Evolutionary conservation across 2,797 vertebrate genomes (phyloP).

Genomic region (Pteronotus mesoamericanus): DNA sequence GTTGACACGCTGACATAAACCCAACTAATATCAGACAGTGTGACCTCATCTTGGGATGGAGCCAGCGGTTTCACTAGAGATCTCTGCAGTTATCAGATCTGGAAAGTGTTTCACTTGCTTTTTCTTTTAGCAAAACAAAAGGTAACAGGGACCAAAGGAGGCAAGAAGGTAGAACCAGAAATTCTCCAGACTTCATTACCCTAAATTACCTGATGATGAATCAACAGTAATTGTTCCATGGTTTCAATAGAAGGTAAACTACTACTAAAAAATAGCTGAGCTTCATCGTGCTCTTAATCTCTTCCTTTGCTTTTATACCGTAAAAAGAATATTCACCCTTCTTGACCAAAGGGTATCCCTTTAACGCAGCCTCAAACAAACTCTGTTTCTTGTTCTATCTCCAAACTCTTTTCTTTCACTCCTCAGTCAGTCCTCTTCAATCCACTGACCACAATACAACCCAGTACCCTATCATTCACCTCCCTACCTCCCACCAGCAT

Average conservation of each 20-base stretch:
- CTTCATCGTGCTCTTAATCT: neutral
- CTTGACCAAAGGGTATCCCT: neutral
- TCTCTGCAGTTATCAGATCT: slow-evolving; percentile 78
- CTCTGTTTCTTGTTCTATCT: neutral
- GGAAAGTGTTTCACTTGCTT: slow-evolving; percentile 75
- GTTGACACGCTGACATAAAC: slow-evolving; percentile 69
- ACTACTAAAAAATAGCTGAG: neutral
- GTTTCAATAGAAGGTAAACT: slow-evolving; percentile 43
- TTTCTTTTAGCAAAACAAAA: slow-evolving; percentile 57
- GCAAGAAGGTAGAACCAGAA: slow-evolving; percentile 69
- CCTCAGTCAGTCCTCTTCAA: neutral
- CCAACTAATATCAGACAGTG: slow-evolving; percentile 66
- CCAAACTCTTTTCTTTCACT: neutral
- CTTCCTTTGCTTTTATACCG: neutral
- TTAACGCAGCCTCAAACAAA: neutral
- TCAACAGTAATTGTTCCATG: slow-evolving; percentile 60
- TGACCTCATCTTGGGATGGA: slow-evolving; percentile 75
- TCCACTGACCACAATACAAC: rapidly evolving
- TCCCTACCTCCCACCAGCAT: neutral
- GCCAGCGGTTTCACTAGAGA: slow-evolving; percentile 78
- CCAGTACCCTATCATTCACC: neutral
- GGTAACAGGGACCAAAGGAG: neutral
- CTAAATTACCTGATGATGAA: slow-evolving; percentile 58
- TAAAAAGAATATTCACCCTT: neutral
- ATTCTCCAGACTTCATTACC: slow-evolving; percentile 72